Base-by-base conservation (phyloP, 2,113 vertebrate genomes). In the Azemiops feae region DNA sequence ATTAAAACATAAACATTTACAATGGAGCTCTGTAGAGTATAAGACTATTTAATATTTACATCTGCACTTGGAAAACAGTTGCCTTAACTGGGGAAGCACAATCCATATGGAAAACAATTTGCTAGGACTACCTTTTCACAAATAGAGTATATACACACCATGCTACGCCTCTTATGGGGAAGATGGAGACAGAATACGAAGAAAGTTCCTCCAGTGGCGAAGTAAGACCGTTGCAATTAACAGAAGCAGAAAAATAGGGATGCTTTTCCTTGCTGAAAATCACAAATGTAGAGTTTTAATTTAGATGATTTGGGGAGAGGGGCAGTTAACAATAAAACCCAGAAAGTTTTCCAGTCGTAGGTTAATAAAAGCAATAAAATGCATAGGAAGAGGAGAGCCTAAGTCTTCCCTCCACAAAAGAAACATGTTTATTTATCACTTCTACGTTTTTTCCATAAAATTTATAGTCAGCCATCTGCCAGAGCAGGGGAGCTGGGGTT, bases 401-500 rank as follows among this genome's bases (percentile, higher is more conserved):
- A 96, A 97, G 96, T 96, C 95, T 1, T 4, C 52, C 89, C 93
- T 0, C 47, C 43, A 23, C 93, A 89, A 95, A 94, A 94, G 92
- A n/a, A 94, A 52, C 91, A 12, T 89, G 93, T 96, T 97, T 94
- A 60, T 97, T 95, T 93, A 94, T 95, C 86, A 14, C 57, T 50
- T 96, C 94, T 92, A 95, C 87, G n/a, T 0, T 95, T 95, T 95
- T 94, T 57, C 93, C 1, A 16, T 95, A 60, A 94, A 93, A 97
- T 97, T 96, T 96, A 96, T 60, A 27, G 95, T 91, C 95, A 69
- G 87, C 93, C 94, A 47, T 88, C 90, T 94, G 95, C 94, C 85
- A 3, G 95, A 30, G 9, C 7, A 81, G 91, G 39, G 93, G 1
- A 2, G 54, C 87, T 91, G 88, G 34, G 4, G 89, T 89, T 95